Percentiles rank a stretch among this genome's conserved stretches.
Conservation (phyloP, 2,888 invertebrate species). For the Epinotia nisella region DNA sequence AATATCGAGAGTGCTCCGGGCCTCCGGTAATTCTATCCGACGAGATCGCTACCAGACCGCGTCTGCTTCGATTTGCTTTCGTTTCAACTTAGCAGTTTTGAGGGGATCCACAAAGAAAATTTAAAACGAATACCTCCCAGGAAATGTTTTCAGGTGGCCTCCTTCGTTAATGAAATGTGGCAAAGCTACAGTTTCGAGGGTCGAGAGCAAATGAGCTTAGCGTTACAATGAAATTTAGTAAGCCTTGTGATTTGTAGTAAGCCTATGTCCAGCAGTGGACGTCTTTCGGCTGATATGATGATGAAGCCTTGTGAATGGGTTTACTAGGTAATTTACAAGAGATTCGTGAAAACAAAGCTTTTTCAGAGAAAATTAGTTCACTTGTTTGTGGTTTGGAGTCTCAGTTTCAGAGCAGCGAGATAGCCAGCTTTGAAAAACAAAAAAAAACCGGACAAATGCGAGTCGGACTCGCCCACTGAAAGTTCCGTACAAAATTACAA, state of each 20-base stretch:
- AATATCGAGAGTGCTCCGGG: slow-evolving; percentile 60
- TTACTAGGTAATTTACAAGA: background rate
- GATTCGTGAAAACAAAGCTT: background rate
- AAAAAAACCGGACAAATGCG: too few relatives aligned
- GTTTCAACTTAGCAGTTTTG: slow-evolving; percentile 47
- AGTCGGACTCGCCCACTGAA: too few relatives aligned
- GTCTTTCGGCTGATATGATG: too few relatives aligned
- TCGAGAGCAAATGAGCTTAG: slow-evolving; percentile 23
- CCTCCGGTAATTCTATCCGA: slow-evolving; percentile 54
- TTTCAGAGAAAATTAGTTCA: background rate
- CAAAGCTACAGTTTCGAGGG: slow-evolving; percentile 31
- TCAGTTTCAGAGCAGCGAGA: background rate
- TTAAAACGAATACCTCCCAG: slow-evolving; percentile 19
- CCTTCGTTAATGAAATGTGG: slow-evolving; percentile 35
- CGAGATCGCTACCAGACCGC: slow-evolving; percentile 53
- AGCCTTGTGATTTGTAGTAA: too few relatives aligned
- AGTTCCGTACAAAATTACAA: too few relatives aligned
- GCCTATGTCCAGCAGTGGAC: too few relatives aligned
- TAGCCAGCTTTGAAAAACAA: too few relatives aligned
- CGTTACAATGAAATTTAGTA: slow-evolving; percentile 3
- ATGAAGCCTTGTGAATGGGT: slow-evolving; percentile 3
- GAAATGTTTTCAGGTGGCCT: slow-evolving; percentile 37
- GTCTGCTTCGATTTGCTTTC: slow-evolving; percentile 55
- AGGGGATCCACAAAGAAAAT: slow-evolving; percentile 26
- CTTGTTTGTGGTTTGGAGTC: background rate